Evolutionary conservation across 2,113 vertebrate species (phyloP).

Genomic region (Cryptotis parvus): DNA sequence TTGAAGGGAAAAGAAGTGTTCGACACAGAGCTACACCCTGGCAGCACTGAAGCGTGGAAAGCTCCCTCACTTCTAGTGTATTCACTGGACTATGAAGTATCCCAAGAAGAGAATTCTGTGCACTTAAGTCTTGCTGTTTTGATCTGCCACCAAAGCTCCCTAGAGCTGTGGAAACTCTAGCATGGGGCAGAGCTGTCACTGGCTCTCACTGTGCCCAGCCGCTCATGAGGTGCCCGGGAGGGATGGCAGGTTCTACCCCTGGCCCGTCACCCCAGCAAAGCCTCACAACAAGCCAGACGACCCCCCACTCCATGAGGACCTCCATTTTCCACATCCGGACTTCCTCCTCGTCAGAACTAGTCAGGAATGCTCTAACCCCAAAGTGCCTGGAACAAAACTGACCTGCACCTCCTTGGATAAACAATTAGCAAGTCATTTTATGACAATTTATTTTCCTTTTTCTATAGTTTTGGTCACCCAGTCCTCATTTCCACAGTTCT

Average conservation of each 20-base stretch:
- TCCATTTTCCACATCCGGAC: no score
- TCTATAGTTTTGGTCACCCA: neutral
- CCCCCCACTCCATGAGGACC: no score
- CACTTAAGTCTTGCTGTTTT: neutral
- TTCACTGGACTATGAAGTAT: slow-evolving; percentile 47
- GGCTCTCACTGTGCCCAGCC: no score
- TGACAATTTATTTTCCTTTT: neutral
- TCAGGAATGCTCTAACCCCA: neutral
- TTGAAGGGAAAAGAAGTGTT: slow-evolving; percentile 30
- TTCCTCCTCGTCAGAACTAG: no score
- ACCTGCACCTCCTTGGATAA: neutral
- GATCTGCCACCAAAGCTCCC: neutral
- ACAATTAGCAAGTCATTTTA: slow-evolving; percentile 27
- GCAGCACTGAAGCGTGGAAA: neutral
- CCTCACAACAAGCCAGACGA: no score
- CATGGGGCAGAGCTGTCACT: no score
- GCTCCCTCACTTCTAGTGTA: neutral
- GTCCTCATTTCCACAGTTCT: neutral
- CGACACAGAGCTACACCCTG: neutral
- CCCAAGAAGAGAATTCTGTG: slow-evolving; percentile 16
- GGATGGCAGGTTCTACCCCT: no score
- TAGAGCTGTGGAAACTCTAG: slow-evolving; percentile 1
- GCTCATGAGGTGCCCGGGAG: no score
- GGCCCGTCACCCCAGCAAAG: no score
- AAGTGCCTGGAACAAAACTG: neutral